These are phyloP conservation scores for Gonocerus acuteangulatus DNA, from an alignment of 2,888 invertebrate genomes.

Conservation along the genomic window DNA sequence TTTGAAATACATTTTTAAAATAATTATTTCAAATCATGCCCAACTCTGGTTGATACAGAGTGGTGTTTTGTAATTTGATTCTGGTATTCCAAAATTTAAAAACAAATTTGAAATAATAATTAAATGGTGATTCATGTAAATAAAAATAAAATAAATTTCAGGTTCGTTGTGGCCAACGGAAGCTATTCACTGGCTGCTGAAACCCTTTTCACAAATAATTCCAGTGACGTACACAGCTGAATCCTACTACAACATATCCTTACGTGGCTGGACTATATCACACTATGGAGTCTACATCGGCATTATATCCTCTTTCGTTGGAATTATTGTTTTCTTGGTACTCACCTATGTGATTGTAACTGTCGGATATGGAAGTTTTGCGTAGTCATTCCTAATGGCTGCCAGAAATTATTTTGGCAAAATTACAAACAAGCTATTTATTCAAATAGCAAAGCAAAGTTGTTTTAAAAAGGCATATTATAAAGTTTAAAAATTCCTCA, in stretches of 20 bases:
- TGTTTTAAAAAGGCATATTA: no score
- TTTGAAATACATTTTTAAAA: no score
- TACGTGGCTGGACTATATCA: slow-evolving; percentile 25
- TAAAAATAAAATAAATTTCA: slow-evolving; percentile 32
- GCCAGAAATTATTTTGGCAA: no score
- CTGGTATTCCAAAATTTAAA: no score
- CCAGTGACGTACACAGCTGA: slow-evolving; percentile 24
- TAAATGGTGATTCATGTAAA: slow-evolving; percentile 37
- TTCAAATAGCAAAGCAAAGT: no score
- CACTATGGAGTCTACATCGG: slow-evolving; percentile 24
- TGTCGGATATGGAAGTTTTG: slow-evolving; percentile 24
- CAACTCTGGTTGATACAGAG: no score
- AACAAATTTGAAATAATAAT: no score
- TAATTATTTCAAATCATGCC: no score
- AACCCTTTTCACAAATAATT: slow-evolving; percentile 24
- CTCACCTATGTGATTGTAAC: slow-evolving; percentile 22
- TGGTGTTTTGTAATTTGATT: no score
- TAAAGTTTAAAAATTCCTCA: no score
- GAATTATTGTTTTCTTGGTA: slow-evolving; percentile 11
- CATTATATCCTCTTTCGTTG: slow-evolving; percentile 7
- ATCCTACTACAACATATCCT: slow-evolving; percentile 27
- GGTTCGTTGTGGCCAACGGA: slow-evolving; percentile 36
- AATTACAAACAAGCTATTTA: no score
- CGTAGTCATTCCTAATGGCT: neutral
- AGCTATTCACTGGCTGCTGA: slow-evolving; percentile 35